Base-by-base conservation (phyloP, 2,888 invertebrate genomes). In the Caenorhabditis virilis region DNA sequence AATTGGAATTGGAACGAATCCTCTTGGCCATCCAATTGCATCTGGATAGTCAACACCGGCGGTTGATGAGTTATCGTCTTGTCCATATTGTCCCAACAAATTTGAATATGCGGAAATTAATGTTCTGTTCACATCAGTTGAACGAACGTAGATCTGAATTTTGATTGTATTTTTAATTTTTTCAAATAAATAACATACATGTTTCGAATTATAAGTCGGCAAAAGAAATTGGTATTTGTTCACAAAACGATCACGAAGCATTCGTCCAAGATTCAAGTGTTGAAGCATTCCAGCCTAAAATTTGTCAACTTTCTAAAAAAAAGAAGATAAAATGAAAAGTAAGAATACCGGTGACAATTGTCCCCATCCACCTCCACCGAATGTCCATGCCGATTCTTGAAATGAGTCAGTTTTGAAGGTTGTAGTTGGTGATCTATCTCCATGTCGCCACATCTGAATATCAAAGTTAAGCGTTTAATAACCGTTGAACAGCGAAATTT, bases 51-150 rank as follows among this genome's bases (percentile, higher is more conserved):
- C 68, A 0, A 54, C 2, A 11, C 36, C 55, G 2, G 43, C 22
- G 16, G 36, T 26, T n/a, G 84, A 70, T 58, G 83, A 78, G 18
- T 78, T 18, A 25, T 58, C 51, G 42, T 60, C 36, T 30, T 61
- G 68, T 20, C 67, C 54, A 45, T 72, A 73, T 61, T 69, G 69
- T 2, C 75, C 76, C 25, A 72, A 49, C 33, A 76, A 20, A 45
- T 76, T 73, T 5, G 73, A 74, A 68, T 83, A 78, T 2, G 85
- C 85, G 48, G 84, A 84, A 82, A 85, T 85, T 7, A 93, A 85
- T 0, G 93, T 91, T 25, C 94, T 88, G 84, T 94, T 92, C 11
- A 90, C 89, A 85, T 93, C 91, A 0, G 93, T 92, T 36, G 92
- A 91, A 49, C 87, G 86, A 1, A 90, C 84, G 73, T 87, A 86